These are phyloP conservation scores for Cyprinodon tularosa DNA, from an alignment of 2,113 vertebrate genomes.

Conservation along the genomic window DNA sequence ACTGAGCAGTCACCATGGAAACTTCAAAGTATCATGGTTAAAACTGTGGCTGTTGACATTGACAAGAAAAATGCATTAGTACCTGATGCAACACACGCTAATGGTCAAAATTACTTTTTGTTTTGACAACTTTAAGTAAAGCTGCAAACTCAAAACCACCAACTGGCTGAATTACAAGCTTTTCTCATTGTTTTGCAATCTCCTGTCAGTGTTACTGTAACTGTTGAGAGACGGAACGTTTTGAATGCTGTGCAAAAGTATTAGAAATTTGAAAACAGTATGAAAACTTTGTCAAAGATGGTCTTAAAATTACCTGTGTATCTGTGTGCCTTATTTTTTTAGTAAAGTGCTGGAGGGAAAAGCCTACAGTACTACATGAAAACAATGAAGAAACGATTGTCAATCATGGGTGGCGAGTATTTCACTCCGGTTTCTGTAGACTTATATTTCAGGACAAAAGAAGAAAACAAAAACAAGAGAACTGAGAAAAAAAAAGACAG, in stretches of 20 bases:
- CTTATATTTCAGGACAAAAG: neutral
- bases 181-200: neutral
- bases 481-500: neutral
- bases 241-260: neutral
- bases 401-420: neutral
- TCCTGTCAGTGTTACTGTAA: neutral
- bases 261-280: neutral
- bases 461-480: neutral
- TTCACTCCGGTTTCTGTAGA: neutral
- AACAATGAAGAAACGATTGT: neutral
- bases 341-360: neutral
- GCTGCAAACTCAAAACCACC: neutral
- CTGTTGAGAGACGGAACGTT: neutral
- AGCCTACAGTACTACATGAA: neutral
- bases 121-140: neutral
- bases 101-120: neutral
- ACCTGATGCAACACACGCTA: neutral
- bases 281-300: neutral
- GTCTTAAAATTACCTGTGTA: neutral
- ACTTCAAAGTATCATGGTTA: neutral
- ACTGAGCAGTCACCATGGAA: neutral
- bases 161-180: neutral
- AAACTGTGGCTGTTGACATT: neutral
- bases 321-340: neutral
- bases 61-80: neutral